Evolutionary conservation across 1,140 invertebrate genomes (phyloP), one percentile per base, ranked within the genome.

Genomic region (Carposina sasakii): DNA sequence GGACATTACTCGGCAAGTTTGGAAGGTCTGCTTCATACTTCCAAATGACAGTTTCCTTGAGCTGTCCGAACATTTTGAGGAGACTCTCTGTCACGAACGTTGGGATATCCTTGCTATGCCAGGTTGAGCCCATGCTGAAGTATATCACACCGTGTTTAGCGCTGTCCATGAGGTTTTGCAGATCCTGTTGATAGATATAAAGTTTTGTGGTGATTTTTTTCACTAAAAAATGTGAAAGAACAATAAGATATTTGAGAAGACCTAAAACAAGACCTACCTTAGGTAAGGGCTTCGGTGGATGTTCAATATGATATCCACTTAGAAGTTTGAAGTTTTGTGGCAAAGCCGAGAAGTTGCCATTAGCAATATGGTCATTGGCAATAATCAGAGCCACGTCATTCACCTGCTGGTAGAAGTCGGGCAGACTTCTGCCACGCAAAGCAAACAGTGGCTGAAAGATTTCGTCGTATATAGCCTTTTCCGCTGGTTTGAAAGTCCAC

Each of bases 101-200:
- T 0, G 85, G 77, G 52, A 90, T 70, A 13, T 76, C 78, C 19
- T 79, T 71, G 30, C 76, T 78, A 31, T 86, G 85, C 0, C 89
- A 48, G 73, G 88, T 88, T 0, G 88, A 88, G 1, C 89, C 90
- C 42, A 90, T 69, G 42, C 81, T 89, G 36, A 91, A 89, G 48
- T 88, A 89, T 20, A 91, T 75, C 0, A 87, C 85, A 2, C 89
- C 89, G 22, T 89, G 63, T 16, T 64, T 58, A 0, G 88, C 78
- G 36, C 73, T 79, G 44, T 88, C 83, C 21, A 90, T 67, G 40
- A 88, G 87, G 23, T 85, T 67, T 58, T 87, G 56, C n/a, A 88
- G 46, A 43, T 87, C 51, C 71, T 75, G 44, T 12, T n/a, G n/a
- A n/a, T n/a, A n/a, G n/a, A n/a, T n/a, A n/a, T n/a, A n/a, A n/a